These are phyloP conservation scores for Exocentrus adspersus DNA, from an alignment of 2,888 invertebrate genomes.

Conservation along the genomic window DNA sequence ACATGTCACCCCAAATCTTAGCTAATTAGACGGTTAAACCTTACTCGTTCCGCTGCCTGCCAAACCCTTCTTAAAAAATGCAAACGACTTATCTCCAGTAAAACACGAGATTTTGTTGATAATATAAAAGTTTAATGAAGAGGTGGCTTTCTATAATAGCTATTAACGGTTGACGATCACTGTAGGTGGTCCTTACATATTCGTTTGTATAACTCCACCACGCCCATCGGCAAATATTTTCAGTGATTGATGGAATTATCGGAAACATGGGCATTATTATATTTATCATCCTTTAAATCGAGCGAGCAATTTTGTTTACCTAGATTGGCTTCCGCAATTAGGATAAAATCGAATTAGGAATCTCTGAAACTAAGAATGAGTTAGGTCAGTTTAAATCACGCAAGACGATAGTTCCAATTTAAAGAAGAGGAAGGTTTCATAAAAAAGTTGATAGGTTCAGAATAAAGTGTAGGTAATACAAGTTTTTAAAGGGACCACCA, in stretches of 20 bases:
- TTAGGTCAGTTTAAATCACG: constrained; percentile 13
- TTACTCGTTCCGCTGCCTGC: no score
- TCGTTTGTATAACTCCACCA: constrained; percentile 55
- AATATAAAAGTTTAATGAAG: constrained; percentile 34
- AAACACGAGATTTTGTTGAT: constrained; percentile 39
- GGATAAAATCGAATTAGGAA: constrained; percentile 4
- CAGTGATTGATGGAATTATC: constrained; percentile 56
- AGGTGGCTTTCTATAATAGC: constrained; percentile 32
- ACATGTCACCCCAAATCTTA: no score
- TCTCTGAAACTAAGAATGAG: neutral
- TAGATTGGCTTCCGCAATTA: constrained; percentile 22
- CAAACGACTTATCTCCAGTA: constrained; percentile 36
- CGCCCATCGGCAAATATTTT: constrained; percentile 53
- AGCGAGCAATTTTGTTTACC: neutral
- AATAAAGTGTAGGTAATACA: neutral
- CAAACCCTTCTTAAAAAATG: no score
- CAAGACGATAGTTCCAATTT: constrained; percentile 8
- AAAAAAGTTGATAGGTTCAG: neutral
- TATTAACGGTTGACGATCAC: constrained; percentile 45
- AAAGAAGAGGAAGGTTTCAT: constrained; percentile 18
- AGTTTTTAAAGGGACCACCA: constrained; percentile 6
- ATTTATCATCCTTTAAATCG: constrained; percentile 29
- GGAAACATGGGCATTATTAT: constrained; percentile 38
- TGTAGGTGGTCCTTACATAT: constrained; percentile 55
- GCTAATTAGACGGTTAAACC: no score